Percentiles rank a stretch among this genome's conserved stretches.
These are phyloP conservation scores for Agrotis puta DNA, from an alignment of 2,888 invertebrate genomes.

Conservation along the genomic window DNA sequence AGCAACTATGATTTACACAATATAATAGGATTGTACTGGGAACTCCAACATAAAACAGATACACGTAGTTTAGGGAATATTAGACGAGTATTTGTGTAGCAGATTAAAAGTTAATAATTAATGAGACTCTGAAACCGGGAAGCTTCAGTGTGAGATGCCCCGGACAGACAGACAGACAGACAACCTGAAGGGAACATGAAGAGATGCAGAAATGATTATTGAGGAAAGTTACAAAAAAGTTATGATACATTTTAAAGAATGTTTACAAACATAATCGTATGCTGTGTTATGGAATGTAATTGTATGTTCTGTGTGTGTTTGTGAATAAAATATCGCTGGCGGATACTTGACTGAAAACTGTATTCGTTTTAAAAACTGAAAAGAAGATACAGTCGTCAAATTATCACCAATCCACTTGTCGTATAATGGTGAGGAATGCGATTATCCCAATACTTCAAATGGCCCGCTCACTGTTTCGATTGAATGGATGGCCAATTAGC, in stretches of 20 bases:
- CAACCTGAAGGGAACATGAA: neutral
- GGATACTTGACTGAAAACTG: neutral
- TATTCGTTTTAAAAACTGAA: neutral
- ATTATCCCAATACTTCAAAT: neutral
- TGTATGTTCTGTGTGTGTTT: neutral
- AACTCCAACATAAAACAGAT: constrained; percentile 20
- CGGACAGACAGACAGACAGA: neutral
- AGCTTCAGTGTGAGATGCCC: constrained; percentile 11
- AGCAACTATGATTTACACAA: neutral
- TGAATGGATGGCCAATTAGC: constrained; percentile 17
- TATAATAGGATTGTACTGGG: neutral
- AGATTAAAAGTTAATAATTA: constrained; percentile 50
- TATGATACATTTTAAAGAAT: too few relatives aligned
- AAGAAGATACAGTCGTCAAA: neutral
- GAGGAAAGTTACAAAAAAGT: too few relatives aligned
- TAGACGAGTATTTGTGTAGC: constrained; percentile 22
- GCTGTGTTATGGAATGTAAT: too few relatives aligned
- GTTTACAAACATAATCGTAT: neutral
- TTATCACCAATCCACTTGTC: neutral
- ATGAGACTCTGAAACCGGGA: constrained; percentile 31
- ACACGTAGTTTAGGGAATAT: constrained; percentile 13
- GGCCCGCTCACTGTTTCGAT: neutral
- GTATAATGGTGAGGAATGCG: neutral
- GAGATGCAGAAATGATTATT: too few relatives aligned
- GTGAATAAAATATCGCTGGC: neutral